Base-by-base conservation (phyloP, 2,113 vertebrate species). In the Caranx melampygus region DNA sequence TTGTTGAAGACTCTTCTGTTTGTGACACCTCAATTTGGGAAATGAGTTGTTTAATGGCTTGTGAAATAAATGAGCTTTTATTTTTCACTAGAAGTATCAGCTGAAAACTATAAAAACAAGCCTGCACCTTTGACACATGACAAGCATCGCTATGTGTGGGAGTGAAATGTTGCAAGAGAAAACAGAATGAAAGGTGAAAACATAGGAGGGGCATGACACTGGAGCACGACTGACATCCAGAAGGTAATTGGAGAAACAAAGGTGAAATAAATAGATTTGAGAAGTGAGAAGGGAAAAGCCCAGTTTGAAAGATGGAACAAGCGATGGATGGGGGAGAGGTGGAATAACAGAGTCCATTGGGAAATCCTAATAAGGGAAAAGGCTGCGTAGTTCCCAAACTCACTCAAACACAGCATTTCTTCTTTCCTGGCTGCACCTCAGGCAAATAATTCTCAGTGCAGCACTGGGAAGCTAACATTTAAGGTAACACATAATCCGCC, bases 351-450 rank as follows among this genome's bases (percentile, higher is more conserved):
- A 52, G 55, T 78, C 83, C 74, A 80, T 40, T 61, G 82, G 84
- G 91, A 90, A 75, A 76, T 79, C 76, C 71, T 82, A 73, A 82
- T 69, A 86, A 72, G 77, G 67, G 75, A 91, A 93, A 91, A 91
- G 88, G 91, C 86, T 81, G 86, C 75, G 87, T 37, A 55, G 44
- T 93, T 94, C 91, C 91, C 91, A 90, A 91, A 89, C 66, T 61
- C 71, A 74, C 54, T 60, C 51, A 78, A 63, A 72, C 62, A 57
- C 75, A 64, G 21, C 37, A 20, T 55, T 55, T 80, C 40, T 87
- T 75, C 40, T 87, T 75, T 81, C 83, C 88, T 76, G 79, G 86
- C 89, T 86, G 77, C 57, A 63, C 67, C 82, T 87, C 78, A 61
- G 64, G 74, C 40, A 72, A 73, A 77, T 55, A 58, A 71, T 72